phyloP scores from a whole-genome alignment of 2,113 vertebrate genomes.

The Carlito syrichta region DNA sequence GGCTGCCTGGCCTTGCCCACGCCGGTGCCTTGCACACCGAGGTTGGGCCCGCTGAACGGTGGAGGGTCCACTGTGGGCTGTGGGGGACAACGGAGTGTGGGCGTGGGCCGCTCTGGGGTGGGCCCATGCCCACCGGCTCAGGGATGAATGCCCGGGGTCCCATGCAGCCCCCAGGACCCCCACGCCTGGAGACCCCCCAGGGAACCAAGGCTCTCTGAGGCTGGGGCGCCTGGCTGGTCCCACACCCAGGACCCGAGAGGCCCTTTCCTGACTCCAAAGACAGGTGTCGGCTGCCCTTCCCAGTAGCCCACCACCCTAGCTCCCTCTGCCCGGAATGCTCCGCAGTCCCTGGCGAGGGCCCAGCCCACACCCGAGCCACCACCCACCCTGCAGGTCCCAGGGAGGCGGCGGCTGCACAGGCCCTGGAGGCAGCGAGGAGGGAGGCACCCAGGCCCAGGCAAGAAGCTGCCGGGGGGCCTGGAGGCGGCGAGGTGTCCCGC shows the following conservation, averaged over 20 bases:
- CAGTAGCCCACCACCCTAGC: too few species aligned
- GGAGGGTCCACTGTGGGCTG: constrained; percentile 61
- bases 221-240: background rate
- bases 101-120: background rate
- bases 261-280: background rate
- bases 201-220: background rate
- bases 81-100: background rate
- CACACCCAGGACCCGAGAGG: background rate
- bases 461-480: too few species aligned
- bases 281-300: background rate
- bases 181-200: background rate
- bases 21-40: constrained; percentile 68
- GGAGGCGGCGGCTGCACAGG: background rate
- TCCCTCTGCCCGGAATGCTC: background rate
- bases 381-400: too few species aligned
- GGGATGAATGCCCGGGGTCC: background rate
- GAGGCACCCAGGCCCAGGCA: background rate
- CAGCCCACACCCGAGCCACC: background rate
- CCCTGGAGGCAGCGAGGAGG: background rate
- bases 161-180: background rate
- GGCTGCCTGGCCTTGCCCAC: constrained; percentile 44
- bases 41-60: constrained; percentile 23
- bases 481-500: fast-evolving
- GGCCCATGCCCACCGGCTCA: background rate
- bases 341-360: background rate